Conservation (phyloP, 1,140 invertebrate species). For the Lordiphosa clarofinis region DNA sequence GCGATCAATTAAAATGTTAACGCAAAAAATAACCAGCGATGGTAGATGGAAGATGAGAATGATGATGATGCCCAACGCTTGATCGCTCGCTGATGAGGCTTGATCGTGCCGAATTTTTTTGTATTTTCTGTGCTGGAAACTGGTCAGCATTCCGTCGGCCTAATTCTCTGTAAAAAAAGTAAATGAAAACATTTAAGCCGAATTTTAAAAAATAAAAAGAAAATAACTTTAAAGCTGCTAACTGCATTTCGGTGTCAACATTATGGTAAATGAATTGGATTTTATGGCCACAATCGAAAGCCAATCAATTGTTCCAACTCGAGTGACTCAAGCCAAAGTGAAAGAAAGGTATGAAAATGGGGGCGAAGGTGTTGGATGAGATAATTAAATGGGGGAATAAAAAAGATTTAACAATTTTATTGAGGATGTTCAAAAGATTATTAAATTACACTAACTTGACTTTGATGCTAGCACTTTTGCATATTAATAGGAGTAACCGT, state of each 20-base stretch:
- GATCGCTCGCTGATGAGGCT: slow-evolving; percentile 55
- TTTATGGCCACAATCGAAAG: slow-evolving; percentile 59
- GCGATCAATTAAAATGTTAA: slow-evolving; percentile 77
- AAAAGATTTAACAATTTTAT: slow-evolving; percentile 10
- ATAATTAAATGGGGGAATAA: slow-evolving; percentile 14
- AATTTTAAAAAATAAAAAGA: slow-evolving; percentile 31
- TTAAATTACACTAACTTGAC: too few species aligned
- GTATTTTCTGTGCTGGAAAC: slow-evolving; percentile 35
- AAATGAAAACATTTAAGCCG: slow-evolving; percentile 31
- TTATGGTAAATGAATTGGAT: slow-evolving; percentile 63
- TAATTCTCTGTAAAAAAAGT: slow-evolving; percentile 53
- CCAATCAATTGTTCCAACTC: slow-evolving; percentile 60
- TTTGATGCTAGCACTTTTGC: too few species aligned
- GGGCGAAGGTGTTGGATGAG: slow-evolving; percentile 22
- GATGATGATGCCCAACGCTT: slow-evolving; percentile 37
- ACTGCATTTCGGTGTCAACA: slow-evolving; percentile 69
- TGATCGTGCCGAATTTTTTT: slow-evolving; percentile 73
- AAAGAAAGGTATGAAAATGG: not conserved
- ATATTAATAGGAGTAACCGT: too few species aligned
- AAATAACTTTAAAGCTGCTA: slow-evolving; percentile 42
- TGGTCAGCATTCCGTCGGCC: slow-evolving; percentile 57
- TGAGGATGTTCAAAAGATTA: slow-evolving; percentile 7
- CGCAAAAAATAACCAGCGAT: slow-evolving; percentile 58
- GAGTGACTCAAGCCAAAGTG: slow-evolving; percentile 46
- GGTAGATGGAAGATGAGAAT: slow-evolving; percentile 35